Evolutionary conservation across 2,797 vertebrate genomes (phyloP).

Genomic region (Ficedula albicollis): DNA sequence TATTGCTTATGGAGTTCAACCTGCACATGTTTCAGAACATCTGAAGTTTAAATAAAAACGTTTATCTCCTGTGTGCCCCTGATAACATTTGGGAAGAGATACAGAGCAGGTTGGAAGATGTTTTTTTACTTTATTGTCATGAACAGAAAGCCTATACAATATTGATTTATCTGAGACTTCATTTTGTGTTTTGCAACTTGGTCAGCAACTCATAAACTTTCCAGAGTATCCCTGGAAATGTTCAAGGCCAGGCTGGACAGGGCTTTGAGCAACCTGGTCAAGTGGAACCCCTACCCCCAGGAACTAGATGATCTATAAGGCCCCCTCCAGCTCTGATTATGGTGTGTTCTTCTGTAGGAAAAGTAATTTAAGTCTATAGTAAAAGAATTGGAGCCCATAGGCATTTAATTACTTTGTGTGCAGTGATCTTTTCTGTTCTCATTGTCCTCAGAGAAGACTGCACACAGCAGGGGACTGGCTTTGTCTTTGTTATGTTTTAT

Average conservation of each 20-base stretch:
- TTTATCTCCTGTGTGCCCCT: background rate
- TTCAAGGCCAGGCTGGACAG: background rate
- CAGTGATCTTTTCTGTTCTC: background rate
- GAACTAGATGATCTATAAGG: background rate
- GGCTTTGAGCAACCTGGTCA: background rate
- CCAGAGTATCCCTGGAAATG: background rate
- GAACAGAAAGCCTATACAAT: background rate
- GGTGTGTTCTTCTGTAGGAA: background rate
- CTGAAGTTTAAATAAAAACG: background rate
- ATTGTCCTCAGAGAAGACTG: background rate
- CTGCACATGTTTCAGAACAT: background rate
- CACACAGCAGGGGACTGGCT: background rate
- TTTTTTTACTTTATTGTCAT: background rate
- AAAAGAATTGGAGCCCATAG: background rate
- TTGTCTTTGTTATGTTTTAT: background rate
- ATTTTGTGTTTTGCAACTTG: background rate
- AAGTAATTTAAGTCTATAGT: background rate
- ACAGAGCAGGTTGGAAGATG: background rate
- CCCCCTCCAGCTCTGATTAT: background rate
- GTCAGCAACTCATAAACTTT: background rate
- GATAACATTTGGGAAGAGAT: background rate
- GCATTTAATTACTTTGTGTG: background rate
- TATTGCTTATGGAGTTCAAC: background rate
- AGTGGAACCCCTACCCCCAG: background rate
- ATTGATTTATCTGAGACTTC: background rate